These are phyloP conservation scores for Poecilobothrus nobilitatus DNA, from an alignment of 2,888 invertebrate genomes.

Conservation along the genomic window DNA sequence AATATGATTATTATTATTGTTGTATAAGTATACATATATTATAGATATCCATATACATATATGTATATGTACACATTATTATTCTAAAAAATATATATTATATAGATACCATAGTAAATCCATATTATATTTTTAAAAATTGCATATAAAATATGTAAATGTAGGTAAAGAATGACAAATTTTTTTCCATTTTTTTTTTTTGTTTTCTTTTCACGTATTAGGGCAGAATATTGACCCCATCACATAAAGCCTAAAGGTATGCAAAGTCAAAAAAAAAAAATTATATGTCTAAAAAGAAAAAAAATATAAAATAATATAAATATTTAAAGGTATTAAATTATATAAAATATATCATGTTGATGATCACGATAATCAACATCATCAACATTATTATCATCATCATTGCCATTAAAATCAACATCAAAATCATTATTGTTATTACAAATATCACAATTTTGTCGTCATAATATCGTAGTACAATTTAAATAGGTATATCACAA, in stretches of 20 bases:
- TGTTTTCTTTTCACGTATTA: background rate
- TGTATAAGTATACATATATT: background rate
- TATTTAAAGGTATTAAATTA: background rate
- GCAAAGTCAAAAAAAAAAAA: background rate
- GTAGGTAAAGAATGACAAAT: slow-evolving; percentile 2
- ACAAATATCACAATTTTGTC: background rate
- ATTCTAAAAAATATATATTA: background rate
- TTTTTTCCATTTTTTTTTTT: background rate
- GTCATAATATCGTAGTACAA: background rate
- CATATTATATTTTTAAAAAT: background rate
- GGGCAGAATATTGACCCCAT: slow-evolving; percentile 10
- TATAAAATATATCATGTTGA: background rate
- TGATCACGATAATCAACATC: background rate
- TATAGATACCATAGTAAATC: too few species aligned
- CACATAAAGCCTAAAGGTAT: slow-evolving; percentile 5
- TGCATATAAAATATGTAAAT: background rate
- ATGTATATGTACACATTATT: background rate
- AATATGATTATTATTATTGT: too few species aligned
- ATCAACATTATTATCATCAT: too few species aligned
- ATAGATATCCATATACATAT: background rate
- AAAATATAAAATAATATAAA: background rate
- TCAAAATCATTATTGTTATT: background rate
- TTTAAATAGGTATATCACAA: too few species aligned
- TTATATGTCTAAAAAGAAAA: background rate
- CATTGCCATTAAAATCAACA: background rate